Evolutionary conservation across 2,113 vertebrate species (phyloP).

Genomic region (Alectura lathami): DNA sequence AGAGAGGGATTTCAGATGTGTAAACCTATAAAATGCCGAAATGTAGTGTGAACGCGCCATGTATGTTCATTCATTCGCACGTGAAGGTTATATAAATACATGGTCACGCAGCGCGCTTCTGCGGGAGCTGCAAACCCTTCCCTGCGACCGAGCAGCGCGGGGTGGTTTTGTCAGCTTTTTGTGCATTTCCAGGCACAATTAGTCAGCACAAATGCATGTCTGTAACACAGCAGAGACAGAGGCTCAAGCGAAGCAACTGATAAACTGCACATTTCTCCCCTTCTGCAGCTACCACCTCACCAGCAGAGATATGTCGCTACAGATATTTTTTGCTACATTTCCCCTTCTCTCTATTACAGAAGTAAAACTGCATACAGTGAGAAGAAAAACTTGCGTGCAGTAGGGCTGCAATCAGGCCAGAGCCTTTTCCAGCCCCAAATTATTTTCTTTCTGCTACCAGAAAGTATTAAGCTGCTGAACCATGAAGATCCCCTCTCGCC

Average conservation of each 20-base stretch:
- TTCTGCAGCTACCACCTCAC: not conserved
- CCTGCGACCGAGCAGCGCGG: not conserved
- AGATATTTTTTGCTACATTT: not conserved
- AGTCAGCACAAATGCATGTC: not conserved
- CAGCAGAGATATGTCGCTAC: not conserved
- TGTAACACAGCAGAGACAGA: not conserved
- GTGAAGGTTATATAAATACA: conserved; percentile 24
- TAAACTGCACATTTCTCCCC: not conserved
- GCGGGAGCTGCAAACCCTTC: not conserved
- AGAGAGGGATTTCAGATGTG: not conserved
- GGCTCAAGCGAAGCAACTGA: not conserved
- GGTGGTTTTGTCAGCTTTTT: not conserved
- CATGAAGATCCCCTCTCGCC: conserved; percentile 16
- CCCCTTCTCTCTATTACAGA: not conserved
- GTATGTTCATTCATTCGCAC: conserved; percentile 57
- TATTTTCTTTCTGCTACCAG: conserved; percentile 12
- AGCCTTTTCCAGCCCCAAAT: not conserved
- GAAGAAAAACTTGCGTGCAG: too few relatives aligned
- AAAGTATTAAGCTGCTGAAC: not conserved
- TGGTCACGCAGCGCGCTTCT: not conserved
- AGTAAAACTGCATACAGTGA: not conserved
- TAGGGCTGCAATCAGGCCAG: not conserved
- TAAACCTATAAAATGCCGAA: not conserved
- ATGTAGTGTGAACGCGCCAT: not conserved
- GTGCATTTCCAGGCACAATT: not conserved